Percentiles rank a stretch among this genome's conserved stretches.
Conservation (phyloP, 2,888 invertebrate species). For the Lycaena phlaeas region DNA sequence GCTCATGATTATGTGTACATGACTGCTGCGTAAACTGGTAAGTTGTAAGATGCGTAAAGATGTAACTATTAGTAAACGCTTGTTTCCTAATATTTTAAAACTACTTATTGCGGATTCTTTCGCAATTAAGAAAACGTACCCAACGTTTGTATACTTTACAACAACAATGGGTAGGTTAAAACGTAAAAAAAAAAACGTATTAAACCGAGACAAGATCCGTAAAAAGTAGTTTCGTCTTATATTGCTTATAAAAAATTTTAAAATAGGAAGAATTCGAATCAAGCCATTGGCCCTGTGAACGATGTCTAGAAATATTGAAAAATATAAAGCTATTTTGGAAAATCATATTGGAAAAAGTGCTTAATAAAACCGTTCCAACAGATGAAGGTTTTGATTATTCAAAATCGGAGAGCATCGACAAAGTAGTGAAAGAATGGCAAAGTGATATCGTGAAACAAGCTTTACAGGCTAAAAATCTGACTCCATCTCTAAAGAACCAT, state of each 20-base stretch:
- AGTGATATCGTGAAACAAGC: slow-evolving; percentile 45
- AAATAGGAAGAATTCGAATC: slow-evolving; percentile 55
- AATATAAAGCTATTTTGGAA: slow-evolving; percentile 61
- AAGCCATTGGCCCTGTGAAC: slow-evolving; percentile 57
- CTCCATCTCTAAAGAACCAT: slow-evolving; percentile 20
- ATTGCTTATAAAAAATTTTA: not conserved
- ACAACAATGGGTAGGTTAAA: no score
- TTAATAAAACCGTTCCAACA: slow-evolving; percentile 35
- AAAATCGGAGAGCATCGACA: slow-evolving; percentile 30
- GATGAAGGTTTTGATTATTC: slow-evolving; percentile 22
- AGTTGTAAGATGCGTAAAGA: no score
- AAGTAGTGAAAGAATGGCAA: slow-evolving; percentile 44
- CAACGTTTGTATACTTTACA: no score
- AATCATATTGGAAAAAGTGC: slow-evolving; percentile 49
- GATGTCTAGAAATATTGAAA: slow-evolving; percentile 53
- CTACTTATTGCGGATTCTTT: no score
- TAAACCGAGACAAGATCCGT: no score
- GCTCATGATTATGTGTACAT: no score
- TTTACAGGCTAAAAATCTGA: slow-evolving; percentile 33
- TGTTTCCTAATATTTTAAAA: no score
- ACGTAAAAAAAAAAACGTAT: no score
- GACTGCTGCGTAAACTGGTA: no score
- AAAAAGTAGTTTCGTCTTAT: no score
- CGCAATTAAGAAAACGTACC: no score
- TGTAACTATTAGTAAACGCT: no score